Evolutionary conservation across 2,888 invertebrate genomes (phyloP).

Genomic region (Rotaria macrura): DNA sequence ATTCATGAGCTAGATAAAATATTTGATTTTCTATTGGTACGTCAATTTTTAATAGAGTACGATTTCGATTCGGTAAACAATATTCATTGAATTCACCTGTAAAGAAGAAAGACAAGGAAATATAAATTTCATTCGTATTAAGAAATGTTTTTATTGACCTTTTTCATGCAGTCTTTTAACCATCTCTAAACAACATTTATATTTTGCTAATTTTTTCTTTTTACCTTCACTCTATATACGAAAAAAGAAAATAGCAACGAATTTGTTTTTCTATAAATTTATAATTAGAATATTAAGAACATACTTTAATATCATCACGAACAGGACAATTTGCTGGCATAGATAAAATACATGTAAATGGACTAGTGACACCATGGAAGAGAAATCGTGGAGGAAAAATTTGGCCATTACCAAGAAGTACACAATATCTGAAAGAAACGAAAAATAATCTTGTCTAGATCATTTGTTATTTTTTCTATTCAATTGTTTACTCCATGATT

Average conservation of each 20-base stretch:
- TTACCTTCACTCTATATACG: neutral
- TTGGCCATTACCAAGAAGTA: neutral
- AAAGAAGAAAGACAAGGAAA: neutral
- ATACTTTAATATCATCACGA: neutral
- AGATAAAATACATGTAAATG: neutral
- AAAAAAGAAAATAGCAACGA: neutral
- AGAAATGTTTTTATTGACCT: neutral
- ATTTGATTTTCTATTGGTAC: neutral
- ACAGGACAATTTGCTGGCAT: constrained; percentile 3
- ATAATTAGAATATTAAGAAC: neutral
- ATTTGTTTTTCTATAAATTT: neutral
- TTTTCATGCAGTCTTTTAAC: neutral
- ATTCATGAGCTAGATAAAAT: neutral
- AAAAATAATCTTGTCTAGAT: neutral
- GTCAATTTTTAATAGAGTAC: neutral
- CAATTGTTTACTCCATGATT: neutral
- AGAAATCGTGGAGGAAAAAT: neutral
- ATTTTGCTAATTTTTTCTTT: neutral
- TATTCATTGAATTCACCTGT: neutral
- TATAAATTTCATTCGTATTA: neutral
- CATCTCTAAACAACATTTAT: neutral
- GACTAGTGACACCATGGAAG: neutral
- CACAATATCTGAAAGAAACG: neutral
- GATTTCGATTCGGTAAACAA: neutral
- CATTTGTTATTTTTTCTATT: too few species aligned